phyloP scores from a whole-genome alignment of 2,888 invertebrate genomes.

The Protula sp. region DNA sequence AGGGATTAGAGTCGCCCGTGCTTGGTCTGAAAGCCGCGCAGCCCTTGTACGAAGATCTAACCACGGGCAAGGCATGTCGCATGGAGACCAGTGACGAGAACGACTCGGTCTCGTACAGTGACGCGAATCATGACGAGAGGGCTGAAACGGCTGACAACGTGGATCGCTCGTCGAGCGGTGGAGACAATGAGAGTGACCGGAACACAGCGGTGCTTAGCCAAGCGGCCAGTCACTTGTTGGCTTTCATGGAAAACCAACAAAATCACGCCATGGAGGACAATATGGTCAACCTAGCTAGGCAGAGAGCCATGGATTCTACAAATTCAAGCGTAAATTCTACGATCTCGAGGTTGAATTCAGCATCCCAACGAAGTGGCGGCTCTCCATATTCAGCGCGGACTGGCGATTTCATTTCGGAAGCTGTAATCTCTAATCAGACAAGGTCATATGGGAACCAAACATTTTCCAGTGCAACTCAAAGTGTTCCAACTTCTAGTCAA shows the following conservation, averaged over 20 bases:
- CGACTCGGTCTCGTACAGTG: too few species aligned
- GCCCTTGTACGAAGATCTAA: too few species aligned
- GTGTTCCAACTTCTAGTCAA: not conserved
- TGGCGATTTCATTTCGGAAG: not conserved
- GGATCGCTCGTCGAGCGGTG: too few species aligned
- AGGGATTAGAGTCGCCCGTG: too few species aligned
- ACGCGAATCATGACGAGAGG: too few species aligned
- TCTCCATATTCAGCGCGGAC: too few species aligned
- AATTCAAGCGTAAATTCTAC: not conserved
- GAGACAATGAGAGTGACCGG: too few species aligned
- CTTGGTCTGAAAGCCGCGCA: too few species aligned
- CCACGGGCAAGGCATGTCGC: too few species aligned
- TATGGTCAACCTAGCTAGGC: slow-evolving; percentile 13
- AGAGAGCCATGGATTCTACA: not conserved
- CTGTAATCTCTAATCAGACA: not conserved
- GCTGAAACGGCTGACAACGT: too few species aligned
- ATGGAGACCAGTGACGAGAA: too few species aligned
- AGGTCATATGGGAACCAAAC: not conserved
- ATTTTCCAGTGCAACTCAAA: not conserved
- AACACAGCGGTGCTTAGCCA: slow-evolving; percentile 1
- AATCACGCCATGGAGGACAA: slow-evolving; percentile 20
- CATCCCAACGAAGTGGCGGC: not conserved
- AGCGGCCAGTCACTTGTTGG: slow-evolving; percentile 10
- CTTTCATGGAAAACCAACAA: slow-evolving; percentile 19
- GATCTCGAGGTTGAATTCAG: too few species aligned